These are phyloP conservation scores for Equus quagga DNA, from an alignment of 2,113 vertebrate species.

Conservation along the genomic window DNA sequence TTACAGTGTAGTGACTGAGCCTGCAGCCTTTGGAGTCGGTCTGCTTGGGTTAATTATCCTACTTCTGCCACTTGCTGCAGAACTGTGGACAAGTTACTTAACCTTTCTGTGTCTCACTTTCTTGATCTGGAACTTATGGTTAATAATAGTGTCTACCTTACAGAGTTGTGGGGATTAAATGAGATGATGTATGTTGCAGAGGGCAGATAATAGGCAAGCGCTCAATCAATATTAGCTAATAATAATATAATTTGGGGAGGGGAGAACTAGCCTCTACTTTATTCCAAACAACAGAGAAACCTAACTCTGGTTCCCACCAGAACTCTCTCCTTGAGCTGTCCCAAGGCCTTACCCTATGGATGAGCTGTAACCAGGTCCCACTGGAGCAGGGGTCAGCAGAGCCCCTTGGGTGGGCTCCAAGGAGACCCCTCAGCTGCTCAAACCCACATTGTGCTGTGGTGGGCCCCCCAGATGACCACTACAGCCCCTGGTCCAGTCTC, in stretches of 20 bases:
- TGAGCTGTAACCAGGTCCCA: background rate
- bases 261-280: background rate
- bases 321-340: background rate
- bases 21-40: background rate
- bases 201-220: background rate
- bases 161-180: background rate
- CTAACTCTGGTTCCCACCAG: background rate
- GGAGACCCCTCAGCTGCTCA: background rate
- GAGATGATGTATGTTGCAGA: background rate
- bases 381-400: background rate
- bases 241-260: background rate
- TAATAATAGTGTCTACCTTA: background rate
- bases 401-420: background rate
- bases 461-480: background rate
- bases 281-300: background rate
- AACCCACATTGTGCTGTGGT: background rate
- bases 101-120: background rate
- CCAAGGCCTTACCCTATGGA: background rate
- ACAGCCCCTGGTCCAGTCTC: no score
- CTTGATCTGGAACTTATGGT: background rate
- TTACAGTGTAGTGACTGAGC: rapidly evolving
- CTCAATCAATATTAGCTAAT: background rate
- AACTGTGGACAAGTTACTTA: background rate
- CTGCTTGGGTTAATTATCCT: background rate
- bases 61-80: background rate